These are phyloP conservation scores for Eumacrocentrus americanus DNA, from an alignment of 2,888 invertebrate genomes.

Conservation along the genomic window DNA sequence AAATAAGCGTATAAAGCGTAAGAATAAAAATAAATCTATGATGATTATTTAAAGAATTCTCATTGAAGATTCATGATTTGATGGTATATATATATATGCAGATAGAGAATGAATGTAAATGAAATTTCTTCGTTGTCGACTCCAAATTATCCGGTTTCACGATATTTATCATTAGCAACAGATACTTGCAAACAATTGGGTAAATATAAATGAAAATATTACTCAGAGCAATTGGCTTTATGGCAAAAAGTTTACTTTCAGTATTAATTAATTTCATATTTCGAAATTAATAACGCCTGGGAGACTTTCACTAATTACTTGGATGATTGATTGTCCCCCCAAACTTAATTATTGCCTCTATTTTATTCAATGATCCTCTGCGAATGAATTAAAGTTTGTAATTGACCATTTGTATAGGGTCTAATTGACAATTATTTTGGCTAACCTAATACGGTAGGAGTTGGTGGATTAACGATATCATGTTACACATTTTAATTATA, in stretches of 20 bases:
- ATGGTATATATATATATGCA: neutral
- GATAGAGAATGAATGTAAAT: neutral
- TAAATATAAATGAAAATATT: neutral
- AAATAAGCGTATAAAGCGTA: neutral
- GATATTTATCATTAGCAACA: neutral
- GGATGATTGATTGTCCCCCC: neutral
- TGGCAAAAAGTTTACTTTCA: neutral
- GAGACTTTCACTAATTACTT: too few relatives aligned
- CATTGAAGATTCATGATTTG: neutral
- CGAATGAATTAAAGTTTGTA: neutral
- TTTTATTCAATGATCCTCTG: neutral
- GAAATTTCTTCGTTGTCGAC: neutral
- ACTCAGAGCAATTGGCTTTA: neutral
- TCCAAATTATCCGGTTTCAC: neutral
- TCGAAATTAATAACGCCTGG: neutral
- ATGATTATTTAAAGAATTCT: too few relatives aligned
- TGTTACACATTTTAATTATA: slow-evolving; percentile 8
- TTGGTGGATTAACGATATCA: neutral
- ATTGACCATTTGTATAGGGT: neutral
- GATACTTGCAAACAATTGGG: slow-evolving; percentile 6
- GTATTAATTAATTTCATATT: neutral
- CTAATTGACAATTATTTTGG: neutral
- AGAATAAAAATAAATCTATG: neutral
- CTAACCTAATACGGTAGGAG: neutral
- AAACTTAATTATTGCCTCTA: neutral